Base-by-base conservation (phyloP, 2,888 invertebrate genomes). In the Conchocele bisecta region DNA sequence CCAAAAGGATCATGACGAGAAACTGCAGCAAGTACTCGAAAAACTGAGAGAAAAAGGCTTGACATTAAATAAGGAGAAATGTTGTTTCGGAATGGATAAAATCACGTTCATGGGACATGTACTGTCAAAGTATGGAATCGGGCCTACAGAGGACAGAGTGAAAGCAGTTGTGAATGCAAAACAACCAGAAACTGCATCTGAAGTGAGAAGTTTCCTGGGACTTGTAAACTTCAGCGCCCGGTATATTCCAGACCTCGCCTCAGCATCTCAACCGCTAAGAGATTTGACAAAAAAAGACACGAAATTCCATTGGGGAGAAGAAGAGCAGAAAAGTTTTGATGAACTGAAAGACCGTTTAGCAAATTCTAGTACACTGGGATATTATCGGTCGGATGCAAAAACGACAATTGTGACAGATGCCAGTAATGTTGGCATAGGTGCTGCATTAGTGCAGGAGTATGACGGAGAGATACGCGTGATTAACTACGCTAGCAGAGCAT, bases 361-460 rank as follows among this genome's bases (percentile, higher is more conserved):
- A n/a, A 54, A 63, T 24, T 61, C 66, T 11, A 39, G 46, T 7
- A 53, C 29, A 3, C 29, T 69, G 17, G 64, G 51, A 0, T 65
- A 71, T 46, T 75, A 53, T 39, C 60, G 74, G 22, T 44, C 31
- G 13, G 44, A 56, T 28, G 70, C 46, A 1, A 33, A 59, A 29
- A 73, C 68, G 6, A 24, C 50, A 41, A 44, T 67, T 11, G 65
- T 75, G 11, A 24, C 44, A 1, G 77, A 75, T 48, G 73, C 77
- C 3, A 57, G 65, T 35, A 68, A 67, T 31, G 76, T 79, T 0
- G 81, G 74, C 6, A 22, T 79, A 4, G 75, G 75, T n/a, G 51
- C 67, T 17, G 74, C 76, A 1, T 28, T 81, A 20, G 68, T 66
- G n/a, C 77, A 79, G 37, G 35, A 66, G 35, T 39, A 72, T 13